Evolutionary conservation across 2,888 invertebrate species (phyloP), one percentile per base, ranked within the genome.

Genomic region (Lacanobia wlatinum): DNA sequence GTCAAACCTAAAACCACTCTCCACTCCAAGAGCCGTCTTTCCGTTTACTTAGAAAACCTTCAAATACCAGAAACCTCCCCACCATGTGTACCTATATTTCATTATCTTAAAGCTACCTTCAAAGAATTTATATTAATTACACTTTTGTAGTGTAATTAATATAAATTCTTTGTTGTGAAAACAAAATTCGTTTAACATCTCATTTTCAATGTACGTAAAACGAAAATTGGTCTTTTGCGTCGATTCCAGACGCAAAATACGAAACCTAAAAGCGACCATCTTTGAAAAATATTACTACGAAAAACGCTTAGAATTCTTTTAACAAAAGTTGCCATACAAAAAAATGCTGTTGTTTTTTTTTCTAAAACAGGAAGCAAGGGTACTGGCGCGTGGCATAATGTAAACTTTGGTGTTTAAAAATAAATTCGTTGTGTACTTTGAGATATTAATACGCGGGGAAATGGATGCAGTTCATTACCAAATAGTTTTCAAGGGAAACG

Each of bases 111-210:
- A 76, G 60, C 52, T 38, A 18, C 21, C 61, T 78, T 81, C 78
- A 78, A 78, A 78, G 82, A 66, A 77, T 48, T 48, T 48, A 80
- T 59, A 82, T 70, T 78, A 82, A 82, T 82, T 78, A 76, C 38
- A n/a, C n/a, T n/a, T n/a, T n/a, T n/a, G n/a, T n/a, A n/a, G n/a
- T n/a, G n/a, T n/a, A n/a, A n/a, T n/a, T n/a, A n/a, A n/a, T n/a
- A n/a, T n/a, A n/a, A n/a, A n/a, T n/a, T n/a, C n/a, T n/a, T n/a
- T n/a, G n/a, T n/a, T n/a, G n/a, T n/a, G 48, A 40, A 66, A 52
- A 78, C 52, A 63, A 28, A 76, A 65, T 70, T 52, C 34, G 53
- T 50, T 28, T 4, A 21, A 28, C 43, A 50, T 55, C 46, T 53
- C 38, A 38, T 73, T 63, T 63, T 40, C 21, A 14, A 18, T n/a